Evolutionary conservation across 2,888 invertebrate genomes (phyloP).

Genomic region (Nemotelus pantherinus): DNA sequence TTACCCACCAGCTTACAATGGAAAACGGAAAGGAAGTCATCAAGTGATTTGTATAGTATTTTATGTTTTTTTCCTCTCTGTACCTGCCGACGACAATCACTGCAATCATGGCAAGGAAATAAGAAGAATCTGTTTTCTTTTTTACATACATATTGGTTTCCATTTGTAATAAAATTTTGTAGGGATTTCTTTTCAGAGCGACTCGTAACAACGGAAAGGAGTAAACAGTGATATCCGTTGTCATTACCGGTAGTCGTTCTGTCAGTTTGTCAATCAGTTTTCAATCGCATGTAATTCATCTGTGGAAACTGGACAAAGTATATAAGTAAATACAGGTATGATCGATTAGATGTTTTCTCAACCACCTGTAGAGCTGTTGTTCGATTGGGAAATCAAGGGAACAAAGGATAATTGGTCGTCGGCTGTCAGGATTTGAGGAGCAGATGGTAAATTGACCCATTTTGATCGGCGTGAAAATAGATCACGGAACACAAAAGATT

Average conservation of each 20-base stretch:
- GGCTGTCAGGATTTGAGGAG: constrained; percentile 15
- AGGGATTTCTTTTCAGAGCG: not conserved
- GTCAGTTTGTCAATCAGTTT: constrained; percentile 38
- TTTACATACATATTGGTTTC: not conserved
- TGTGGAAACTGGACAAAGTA: not conserved
- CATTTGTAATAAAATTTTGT: no score
- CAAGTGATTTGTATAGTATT: constrained; percentile 14
- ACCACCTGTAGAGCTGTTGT: constrained; percentile 37
- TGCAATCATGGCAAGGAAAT: not conserved
- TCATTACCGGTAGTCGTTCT: constrained; percentile 22
- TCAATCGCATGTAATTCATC: not conserved
- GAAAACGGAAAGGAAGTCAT: constrained; percentile 40
- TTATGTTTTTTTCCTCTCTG: not conserved
- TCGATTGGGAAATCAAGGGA: not conserved
- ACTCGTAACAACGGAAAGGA: not conserved
- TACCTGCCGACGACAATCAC: constrained; percentile 20
- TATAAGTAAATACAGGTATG: not conserved
- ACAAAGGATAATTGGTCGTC: constrained; percentile 39
- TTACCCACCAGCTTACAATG: not conserved
- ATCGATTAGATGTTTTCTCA: constrained; percentile 42
- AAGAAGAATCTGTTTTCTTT: constrained; percentile 8
- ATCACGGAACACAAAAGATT: not conserved
- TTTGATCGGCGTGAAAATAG: constrained; percentile 5
- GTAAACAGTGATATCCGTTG: constrained; percentile 18
- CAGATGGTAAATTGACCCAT: constrained; percentile 26